Evolutionary conservation across 2,797 vertebrate genomes (phyloP).

Genomic region (Silurus lanzhouensis): DNA sequence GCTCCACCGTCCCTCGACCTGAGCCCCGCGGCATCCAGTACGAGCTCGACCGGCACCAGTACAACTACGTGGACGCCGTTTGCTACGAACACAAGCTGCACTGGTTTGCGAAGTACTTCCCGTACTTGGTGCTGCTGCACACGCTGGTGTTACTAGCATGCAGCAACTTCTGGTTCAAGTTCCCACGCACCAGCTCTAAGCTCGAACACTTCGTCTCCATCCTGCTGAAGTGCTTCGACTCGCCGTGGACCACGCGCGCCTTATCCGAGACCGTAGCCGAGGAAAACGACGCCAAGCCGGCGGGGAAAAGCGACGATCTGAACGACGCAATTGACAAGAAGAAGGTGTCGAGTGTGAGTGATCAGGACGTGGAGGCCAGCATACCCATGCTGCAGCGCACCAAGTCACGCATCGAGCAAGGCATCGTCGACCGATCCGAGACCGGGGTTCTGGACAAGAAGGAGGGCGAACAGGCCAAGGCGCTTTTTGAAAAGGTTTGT

Average conservation of each 20-base stretch:
- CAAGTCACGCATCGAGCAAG: conserved; percentile 92
- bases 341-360: conserved; percentile 86
- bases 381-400: conserved; percentile 96
- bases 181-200: conserved; percentile 96
- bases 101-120: conserved; percentile 99
- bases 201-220: conserved; percentile 98
- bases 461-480: conserved; percentile 97
- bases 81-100: conserved; percentile 96
- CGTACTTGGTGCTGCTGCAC: conserved; percentile 95
- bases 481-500: conserved; percentile 93
- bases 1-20: conserved; percentile 51
- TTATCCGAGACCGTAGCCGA: conserved; percentile 96
- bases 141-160: conserved; percentile 95
- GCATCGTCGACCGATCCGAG: conserved; percentile 93
- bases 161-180: conserved; percentile 99
- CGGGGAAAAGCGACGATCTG: conserved; percentile 90
- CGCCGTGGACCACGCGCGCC: conserved; percentile 95
- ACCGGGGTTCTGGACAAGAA: conserved; percentile 97
- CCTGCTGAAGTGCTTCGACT: conserved; percentile 97
- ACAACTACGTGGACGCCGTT: conserved; percentile 95
- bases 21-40: conserved; percentile 89
- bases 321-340: conserved; percentile 74
- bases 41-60: conserved; percentile 96
- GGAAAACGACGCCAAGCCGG: conserved; percentile 91
- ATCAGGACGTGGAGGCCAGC: conserved; percentile 91